Percentiles rank a stretch among this genome's conserved stretches.
Conservation (phyloP, 37 sponge, comb jelly and placozoan species). For the Oscarella lobularis region DNA sequence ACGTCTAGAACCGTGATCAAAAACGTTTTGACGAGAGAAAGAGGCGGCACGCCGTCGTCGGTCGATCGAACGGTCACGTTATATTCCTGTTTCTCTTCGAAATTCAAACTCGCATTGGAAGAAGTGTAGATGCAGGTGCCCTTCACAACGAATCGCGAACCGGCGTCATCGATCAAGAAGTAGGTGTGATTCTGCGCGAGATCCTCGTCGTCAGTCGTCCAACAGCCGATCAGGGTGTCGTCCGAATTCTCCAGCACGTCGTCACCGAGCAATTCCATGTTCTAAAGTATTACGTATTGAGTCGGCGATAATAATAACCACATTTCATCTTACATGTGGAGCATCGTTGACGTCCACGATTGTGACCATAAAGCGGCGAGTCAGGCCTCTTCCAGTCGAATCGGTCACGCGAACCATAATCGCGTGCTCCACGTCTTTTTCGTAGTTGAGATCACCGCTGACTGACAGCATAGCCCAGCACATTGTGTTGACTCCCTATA, state of each 20-base stretch:
- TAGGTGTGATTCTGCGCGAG: slow-evolving; percentile 3
- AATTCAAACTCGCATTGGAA: neutral
- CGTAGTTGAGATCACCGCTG: too few relatives aligned
- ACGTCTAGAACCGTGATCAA: neutral
- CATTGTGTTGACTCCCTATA: too few relatives aligned
- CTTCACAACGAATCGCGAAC: neutral
- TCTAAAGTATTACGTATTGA: neutral
- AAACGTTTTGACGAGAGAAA: neutral
- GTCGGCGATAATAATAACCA: too few relatives aligned
- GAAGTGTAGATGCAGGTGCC: neutral
- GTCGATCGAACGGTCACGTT: slow-evolving; percentile 7
- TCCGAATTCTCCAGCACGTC: neutral
- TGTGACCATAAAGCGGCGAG: too few relatives aligned
- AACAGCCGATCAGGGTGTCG: neutral
- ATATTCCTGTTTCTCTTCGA: neutral
- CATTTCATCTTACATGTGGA: too few relatives aligned
- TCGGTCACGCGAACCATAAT: too few relatives aligned
- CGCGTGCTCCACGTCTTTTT: too few relatives aligned
- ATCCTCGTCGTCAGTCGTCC: neutral
- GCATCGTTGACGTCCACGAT: too few relatives aligned
- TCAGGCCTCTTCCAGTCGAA: too few relatives aligned
- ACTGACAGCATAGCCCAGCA: too few relatives aligned
- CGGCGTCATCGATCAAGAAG: neutral
- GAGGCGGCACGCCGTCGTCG: slow-evolving; percentile 5
- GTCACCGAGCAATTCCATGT: neutral